A percentile compares a stretch with the other conserved stretches of the same genome.
These are phyloP conservation scores for Andrena bicolor DNA, from an alignment of 2,888 invertebrate genomes.

Conservation along the genomic window DNA sequence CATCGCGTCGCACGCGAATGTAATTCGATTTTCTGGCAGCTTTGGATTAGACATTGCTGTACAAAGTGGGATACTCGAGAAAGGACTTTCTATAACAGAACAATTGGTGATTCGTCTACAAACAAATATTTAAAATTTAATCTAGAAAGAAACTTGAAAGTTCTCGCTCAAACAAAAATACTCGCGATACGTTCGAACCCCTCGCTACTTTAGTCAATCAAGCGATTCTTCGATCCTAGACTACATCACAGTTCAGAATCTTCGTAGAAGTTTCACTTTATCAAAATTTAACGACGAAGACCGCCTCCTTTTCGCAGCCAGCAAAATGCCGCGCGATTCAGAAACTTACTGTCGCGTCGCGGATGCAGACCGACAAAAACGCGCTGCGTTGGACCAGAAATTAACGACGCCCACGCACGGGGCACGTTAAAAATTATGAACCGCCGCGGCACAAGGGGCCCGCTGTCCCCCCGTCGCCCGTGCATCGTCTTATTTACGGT, in stretches of 20 bases:
- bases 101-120: no score
- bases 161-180: no score
- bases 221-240: no score
- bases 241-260: no score
- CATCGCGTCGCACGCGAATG: background rate
- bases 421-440: constrained; percentile 45
- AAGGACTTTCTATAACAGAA: background rate
- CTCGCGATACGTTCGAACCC: no score
- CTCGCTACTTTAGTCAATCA: no score
- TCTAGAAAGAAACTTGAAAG: no score
- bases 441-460: constrained; percentile 8
- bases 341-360: constrained; percentile 1
- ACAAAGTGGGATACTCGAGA: background rate
- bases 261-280: no score
- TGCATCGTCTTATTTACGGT: constrained; percentile 71
- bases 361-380: constrained; percentile 16
- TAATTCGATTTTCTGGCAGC: constrained; percentile 30
- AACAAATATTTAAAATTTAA: no score
- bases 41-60: background rate
- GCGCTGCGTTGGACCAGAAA: constrained; percentile 31
- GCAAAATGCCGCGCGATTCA: no score
- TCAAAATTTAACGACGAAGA: no score
- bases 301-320: no score
- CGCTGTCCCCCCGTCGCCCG: constrained; percentile 14
- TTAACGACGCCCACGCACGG: constrained; percentile 48